Evolutionary conservation across 2,113 vertebrate genomes (phyloP).

Genomic region (Geococcyx californianus): DNA sequence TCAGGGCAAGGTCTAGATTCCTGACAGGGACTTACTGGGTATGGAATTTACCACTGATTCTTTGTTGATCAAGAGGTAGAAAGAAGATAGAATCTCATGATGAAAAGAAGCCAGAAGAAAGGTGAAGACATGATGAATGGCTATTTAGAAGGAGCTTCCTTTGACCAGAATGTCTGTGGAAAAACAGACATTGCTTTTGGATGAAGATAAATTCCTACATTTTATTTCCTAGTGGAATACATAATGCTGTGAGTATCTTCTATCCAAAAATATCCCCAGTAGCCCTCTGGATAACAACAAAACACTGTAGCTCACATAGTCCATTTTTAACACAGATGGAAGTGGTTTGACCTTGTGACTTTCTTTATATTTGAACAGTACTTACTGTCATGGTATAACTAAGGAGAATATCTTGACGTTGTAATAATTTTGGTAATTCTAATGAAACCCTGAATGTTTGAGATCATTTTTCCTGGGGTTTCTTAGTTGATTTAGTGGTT

Average conservation of each 20-base stretch:
- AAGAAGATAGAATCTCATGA: not conserved
- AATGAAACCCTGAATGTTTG: not conserved
- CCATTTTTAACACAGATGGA: not conserved
- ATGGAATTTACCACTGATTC: fast-evolving
- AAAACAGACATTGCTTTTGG: not conserved
- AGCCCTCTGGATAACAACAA: not conserved
- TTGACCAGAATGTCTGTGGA: not conserved
- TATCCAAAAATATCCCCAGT: not conserved
- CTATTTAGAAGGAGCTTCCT: not conserved
- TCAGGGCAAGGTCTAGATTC: not conserved
- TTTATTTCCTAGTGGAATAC: not conserved
- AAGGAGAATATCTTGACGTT: not conserved
- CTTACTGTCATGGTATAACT: not conserved
- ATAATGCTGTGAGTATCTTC: not conserved
- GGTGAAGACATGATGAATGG: not conserved
- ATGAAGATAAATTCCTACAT: not conserved
- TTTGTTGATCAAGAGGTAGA: not conserved
- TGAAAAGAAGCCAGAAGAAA: not conserved
- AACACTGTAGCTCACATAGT: not conserved
- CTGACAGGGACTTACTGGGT: not conserved
- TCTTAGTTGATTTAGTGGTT: not conserved
- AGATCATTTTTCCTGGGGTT: not conserved
- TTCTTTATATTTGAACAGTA: not conserved
- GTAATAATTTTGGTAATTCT: not conserved
- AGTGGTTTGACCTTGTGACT: not conserved